Evolutionary conservation across 2,113 vertebrate species (phyloP).

Genomic region (Phrynosoma platyrhinos): DNA sequence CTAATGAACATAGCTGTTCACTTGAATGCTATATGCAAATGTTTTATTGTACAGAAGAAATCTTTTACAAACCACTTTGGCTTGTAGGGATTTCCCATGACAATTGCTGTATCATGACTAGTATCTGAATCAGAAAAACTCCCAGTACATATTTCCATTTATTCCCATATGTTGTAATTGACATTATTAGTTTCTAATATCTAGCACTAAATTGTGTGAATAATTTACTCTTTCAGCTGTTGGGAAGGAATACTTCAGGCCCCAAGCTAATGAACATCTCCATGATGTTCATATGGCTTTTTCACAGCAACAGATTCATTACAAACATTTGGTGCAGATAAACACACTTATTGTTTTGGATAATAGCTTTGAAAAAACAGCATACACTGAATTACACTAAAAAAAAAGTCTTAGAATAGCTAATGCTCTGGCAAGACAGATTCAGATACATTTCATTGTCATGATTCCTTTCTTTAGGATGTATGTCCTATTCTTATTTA

Average conservation of each 20-base stretch:
- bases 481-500: not conserved
- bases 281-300: not conserved
- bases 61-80: not conserved
- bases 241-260: conserved; percentile 32
- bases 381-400: not conserved
- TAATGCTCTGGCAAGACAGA: not conserved
- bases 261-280: not conserved
- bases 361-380: not conserved
- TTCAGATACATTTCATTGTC: not conserved
- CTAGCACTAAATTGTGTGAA: not conserved
- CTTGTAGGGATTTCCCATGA: not conserved
- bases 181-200: conserved; percentile 15
- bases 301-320: not conserved
- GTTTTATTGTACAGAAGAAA: not conserved
- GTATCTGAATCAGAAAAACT: not conserved
- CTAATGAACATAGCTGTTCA: too few relatives aligned
- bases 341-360: not conserved
- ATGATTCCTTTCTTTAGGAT: conserved; percentile 32
- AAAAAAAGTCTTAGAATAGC: not conserved
- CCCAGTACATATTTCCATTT: not conserved
- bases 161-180: not conserved
- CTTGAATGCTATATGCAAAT: not conserved
- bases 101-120: not conserved
- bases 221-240: not conserved
- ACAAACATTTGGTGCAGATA: conserved; percentile 14